phyloP scores from a whole-genome alignment of 2,888 invertebrate species.

The Noctua fimbriata region DNA sequence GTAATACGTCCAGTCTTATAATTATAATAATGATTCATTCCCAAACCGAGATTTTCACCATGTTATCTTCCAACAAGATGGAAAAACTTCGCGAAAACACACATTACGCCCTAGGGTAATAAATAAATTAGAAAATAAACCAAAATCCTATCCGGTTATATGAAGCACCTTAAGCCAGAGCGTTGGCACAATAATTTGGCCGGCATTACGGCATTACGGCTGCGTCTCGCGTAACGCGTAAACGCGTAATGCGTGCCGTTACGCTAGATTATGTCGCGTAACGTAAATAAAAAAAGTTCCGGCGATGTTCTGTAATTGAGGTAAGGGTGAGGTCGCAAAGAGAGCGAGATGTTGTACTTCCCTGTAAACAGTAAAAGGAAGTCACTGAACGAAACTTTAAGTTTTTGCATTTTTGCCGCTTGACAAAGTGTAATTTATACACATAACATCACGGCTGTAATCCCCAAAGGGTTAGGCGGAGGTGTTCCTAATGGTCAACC shows the following conservation, averaged over 20 bases:
- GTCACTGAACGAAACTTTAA: background rate
- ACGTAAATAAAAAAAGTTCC: conserved; percentile 68
- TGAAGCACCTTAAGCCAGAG: conserved; percentile 29
- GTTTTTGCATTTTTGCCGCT: background rate
- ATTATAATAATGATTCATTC: background rate
- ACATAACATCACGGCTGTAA: too few relatives aligned
- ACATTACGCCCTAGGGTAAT: conserved; percentile 24
- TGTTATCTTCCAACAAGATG: background rate
- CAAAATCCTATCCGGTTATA: conserved; percentile 36
- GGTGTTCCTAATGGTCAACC: too few relatives aligned
- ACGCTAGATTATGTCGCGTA: conserved; percentile 58
- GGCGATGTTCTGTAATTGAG: conserved; percentile 60
- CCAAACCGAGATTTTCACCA: background rate
- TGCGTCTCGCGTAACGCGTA: conserved; percentile 50
- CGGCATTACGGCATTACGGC: conserved; percentile 50
- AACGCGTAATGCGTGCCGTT: conserved; percentile 58
- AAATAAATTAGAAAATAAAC: conserved; percentile 51
- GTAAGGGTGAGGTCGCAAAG: conserved; percentile 43
- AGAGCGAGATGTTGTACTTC: background rate
- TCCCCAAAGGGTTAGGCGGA: too few relatives aligned
- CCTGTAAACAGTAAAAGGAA: background rate
- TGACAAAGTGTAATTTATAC: background rate
- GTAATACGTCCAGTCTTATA: too few relatives aligned
- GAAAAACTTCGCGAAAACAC: background rate
- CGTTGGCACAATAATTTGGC: conserved; percentile 40